Percentiles rank a stretch among this genome's conserved stretches.
phyloP scores from a whole-genome alignment of 2,113 vertebrate species.

The Mus spicilegus region DNA sequence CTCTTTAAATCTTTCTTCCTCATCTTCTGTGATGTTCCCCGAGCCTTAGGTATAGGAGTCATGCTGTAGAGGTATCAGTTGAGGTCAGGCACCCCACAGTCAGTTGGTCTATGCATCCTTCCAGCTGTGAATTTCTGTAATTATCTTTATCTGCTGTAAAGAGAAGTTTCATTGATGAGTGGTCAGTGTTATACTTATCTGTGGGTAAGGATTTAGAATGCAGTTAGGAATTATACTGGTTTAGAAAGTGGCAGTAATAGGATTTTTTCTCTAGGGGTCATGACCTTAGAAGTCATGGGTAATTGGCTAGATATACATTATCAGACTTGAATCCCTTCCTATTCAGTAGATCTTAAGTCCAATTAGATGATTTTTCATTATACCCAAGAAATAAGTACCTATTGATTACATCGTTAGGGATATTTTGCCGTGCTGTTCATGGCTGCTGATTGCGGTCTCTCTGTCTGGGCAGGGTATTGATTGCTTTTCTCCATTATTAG shows the following conservation, averaged over 20 bases:
- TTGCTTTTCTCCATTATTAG: not conserved
- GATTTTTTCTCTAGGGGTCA: not conserved
- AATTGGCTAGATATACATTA: not conserved
- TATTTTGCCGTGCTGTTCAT: not conserved
- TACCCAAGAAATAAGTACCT: not conserved
- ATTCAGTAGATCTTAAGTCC: not conserved
- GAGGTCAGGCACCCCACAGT: not conserved
- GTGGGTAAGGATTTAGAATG: not conserved
- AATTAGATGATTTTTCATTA: not conserved
- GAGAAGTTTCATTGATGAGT: not conserved
- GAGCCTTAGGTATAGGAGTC: not conserved
- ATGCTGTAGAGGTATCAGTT: not conserved
- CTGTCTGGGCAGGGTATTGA: not conserved
- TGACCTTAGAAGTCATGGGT: not conserved
- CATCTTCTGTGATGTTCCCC: not conserved
- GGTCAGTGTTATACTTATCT: not conserved
- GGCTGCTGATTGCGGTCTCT: not conserved
- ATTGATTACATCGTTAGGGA: not conserved
- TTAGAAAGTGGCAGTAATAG: not conserved
- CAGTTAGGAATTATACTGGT: not conserved
- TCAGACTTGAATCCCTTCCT: not conserved
- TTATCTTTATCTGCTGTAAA: not conserved
- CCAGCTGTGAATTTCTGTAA: not conserved
- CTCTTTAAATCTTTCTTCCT: not conserved
- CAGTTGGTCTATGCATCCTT: not conserved